Conservation (phyloP, 2,888 invertebrate species). For the Metalampra italica region DNA sequence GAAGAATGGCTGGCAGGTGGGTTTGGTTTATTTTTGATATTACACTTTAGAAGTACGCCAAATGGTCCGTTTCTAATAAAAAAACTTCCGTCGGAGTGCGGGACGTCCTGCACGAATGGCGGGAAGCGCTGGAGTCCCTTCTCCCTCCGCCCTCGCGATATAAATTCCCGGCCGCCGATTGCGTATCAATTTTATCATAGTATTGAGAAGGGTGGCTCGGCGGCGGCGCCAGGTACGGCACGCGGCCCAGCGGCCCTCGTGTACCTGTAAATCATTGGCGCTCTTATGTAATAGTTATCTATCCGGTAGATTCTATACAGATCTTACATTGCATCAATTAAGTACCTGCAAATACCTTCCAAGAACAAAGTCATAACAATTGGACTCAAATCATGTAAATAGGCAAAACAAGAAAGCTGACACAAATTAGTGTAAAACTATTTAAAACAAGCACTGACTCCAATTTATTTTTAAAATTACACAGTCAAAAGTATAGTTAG, state of each 20-base stretch:
- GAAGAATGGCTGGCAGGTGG: slow-evolving; percentile 69
- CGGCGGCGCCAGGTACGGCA: slow-evolving; percentile 62
- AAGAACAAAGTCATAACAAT: too few species aligned
- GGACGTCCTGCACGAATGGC: slow-evolving; percentile 26
- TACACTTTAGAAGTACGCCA: background rate
- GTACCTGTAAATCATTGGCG: slow-evolving; percentile 27
- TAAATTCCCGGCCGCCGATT: slow-evolving; percentile 26
- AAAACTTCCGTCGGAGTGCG: slow-evolving; percentile 5
- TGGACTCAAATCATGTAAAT: too few species aligned
- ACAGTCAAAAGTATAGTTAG: too few species aligned
- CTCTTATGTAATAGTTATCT: slow-evolving; percentile 9
- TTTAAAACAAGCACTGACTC: too few species aligned
- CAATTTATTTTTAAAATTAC: too few species aligned
- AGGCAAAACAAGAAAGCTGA: too few species aligned
- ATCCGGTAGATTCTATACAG: too few species aligned
- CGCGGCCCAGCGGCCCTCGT: slow-evolving; percentile 25
- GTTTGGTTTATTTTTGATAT: slow-evolving; percentile 22
- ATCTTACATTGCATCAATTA: too few species aligned
- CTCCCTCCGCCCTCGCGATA: slow-evolving; percentile 43
- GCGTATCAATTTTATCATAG: slow-evolving; percentile 59
- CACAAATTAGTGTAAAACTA: too few species aligned
- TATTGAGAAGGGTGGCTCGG: slow-evolving; percentile 42
- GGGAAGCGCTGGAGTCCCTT: slow-evolving; percentile 32
- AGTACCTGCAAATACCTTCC: too few species aligned
- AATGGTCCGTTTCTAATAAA: background rate